Conservation (phyloP, 2,888 invertebrate genomes). For the Luffia ferchaultella region DNA sequence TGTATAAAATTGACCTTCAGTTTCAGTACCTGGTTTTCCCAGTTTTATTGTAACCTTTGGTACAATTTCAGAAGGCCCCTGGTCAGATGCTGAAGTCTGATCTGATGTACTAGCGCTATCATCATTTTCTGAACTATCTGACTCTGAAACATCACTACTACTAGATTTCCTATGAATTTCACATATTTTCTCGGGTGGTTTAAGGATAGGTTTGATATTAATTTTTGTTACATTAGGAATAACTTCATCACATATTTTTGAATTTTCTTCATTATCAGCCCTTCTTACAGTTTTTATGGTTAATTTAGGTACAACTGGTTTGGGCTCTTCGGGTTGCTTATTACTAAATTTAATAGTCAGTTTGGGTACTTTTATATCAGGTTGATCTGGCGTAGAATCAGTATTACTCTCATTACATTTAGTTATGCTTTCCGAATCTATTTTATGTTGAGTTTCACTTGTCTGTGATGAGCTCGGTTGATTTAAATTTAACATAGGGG, state of each 20-base stretch:
- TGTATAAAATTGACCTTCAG: constrained; percentile 52
- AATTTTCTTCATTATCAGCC: constrained; percentile 20
- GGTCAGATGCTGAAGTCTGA: constrained; percentile 49
- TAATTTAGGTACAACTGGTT: constrained; percentile 46
- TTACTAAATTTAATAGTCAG: constrained; percentile 52
- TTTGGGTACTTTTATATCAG: constrained; percentile 50
- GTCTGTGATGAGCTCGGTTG: neutral
- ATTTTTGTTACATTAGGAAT: constrained; percentile 48
- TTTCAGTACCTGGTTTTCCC: constrained; percentile 49
- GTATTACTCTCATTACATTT: neutral
- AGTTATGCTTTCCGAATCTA: neutral
- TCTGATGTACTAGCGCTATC: constrained; percentile 54
- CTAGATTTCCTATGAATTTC: constrained; percentile 55
- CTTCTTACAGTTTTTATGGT: constrained; percentile 43
- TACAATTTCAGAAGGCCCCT: constrained; percentile 38
- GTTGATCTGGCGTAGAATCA: neutral
- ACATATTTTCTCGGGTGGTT: constrained; percentile 51
- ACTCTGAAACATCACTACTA: constrained; percentile 62
- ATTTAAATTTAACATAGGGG: neutral
- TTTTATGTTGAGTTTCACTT: neutral
- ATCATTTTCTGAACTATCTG: constrained; percentile 63
- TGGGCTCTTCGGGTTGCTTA: constrained; percentile 43
- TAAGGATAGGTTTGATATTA: constrained; percentile 57
- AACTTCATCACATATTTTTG: constrained; percentile 25
- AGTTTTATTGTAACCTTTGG: constrained; percentile 59